Evolutionary conservation across 2,888 invertebrate genomes (phyloP), one percentile per base, ranked within the genome.

Genomic region (Altica lythri): DNA sequence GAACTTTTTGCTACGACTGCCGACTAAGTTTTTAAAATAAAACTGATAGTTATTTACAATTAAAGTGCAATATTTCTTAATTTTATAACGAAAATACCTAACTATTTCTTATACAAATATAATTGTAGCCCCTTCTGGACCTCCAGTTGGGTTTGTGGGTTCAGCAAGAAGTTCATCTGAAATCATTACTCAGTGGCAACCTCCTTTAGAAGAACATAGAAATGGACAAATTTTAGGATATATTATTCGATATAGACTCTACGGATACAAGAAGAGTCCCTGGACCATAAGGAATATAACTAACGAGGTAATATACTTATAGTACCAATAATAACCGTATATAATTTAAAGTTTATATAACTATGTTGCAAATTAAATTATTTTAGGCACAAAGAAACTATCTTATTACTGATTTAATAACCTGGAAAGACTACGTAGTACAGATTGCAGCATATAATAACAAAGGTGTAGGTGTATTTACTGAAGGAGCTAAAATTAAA

Each of bases 381-480:
- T 53, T 70, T 22, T 63, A 79, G 75, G 91, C 91, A 0, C 92
- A 94, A 72, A 84, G 93, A 65, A 94, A 91, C 74, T 95, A 89
- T 71, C 81, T 95, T 1, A 92, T 98, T 48, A 86, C 90, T 66
- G 95, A 95, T 69, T 80, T 99, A 59, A 97, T 97, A 54, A 95
- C 95, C 0, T 98, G 96, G 95, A 95, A 96, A 74, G 95, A 95
- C 76, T 99, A 99, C 72, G 87, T 93, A 47, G 89, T 99, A 0
- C 93, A 94, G 79, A 94, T 99, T 54, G 95, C 98, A 0, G 95
- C 97, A 0, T 98, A 90, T 74, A 99, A 99, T 75, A 92, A 93
- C 65, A 94, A 95, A 79, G 99, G 98, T 0, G 88, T 93, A 2
- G 99, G 99, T 0, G 86, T 90, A 0, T 98, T 88, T 73, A 94